Evolutionary conservation across 2,797 vertebrate genomes (phyloP).

Genomic region (Sternotherus odoratus): DNA sequence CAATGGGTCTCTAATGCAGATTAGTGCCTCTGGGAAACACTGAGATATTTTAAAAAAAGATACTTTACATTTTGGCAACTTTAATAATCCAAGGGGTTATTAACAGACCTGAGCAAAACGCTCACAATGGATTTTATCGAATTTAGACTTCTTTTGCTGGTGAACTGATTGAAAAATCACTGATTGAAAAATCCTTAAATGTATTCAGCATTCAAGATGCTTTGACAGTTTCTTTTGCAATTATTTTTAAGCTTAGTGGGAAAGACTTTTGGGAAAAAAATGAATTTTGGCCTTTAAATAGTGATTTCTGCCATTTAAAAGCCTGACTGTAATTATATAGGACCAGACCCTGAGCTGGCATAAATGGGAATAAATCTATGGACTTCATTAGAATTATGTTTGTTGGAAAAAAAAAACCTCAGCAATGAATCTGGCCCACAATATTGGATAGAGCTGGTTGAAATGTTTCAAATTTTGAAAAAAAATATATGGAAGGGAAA

Average conservation of each 20-base stretch:
- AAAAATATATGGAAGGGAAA: background rate
- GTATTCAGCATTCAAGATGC: background rate
- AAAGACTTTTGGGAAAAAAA: background rate
- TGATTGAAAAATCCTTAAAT: accelerated
- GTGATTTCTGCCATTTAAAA: background rate
- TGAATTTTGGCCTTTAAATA: background rate
- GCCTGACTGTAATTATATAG: background rate
- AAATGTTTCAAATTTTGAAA: background rate
- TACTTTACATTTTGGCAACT: background rate
- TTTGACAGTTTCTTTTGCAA: background rate
- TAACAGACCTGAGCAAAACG: background rate
- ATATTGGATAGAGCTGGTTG: background rate
- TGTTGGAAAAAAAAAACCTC: background rate
- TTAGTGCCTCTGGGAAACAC: background rate
- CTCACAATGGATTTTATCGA: background rate
- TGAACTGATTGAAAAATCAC: no score
- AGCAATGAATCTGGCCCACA: background rate
- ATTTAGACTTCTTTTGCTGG: background rate
- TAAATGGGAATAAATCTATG: background rate
- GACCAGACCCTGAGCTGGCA: accelerated
- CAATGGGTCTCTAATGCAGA: background rate
- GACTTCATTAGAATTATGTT: no score
- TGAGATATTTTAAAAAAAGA: background rate
- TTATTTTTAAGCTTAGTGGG: background rate
- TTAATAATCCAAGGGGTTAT: background rate